phyloP scores from a whole-genome alignment of 1,140 invertebrate species.

The Tetramorium parvispinum region DNA sequence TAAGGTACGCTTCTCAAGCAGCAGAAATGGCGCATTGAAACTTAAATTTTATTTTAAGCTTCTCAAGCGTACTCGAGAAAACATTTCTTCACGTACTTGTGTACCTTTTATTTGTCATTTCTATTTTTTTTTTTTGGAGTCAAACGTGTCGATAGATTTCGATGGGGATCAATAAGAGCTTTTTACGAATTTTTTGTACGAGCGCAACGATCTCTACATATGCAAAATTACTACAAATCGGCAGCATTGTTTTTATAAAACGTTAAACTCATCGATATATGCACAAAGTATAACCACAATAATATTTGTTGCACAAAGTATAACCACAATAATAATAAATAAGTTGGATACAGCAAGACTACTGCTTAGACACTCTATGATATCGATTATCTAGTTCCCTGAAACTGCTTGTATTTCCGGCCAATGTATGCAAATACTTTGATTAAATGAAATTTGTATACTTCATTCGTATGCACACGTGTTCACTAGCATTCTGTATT shows the following conservation, averaged over 20 bases:
- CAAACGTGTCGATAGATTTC: neutral
- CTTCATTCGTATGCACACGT: neutral
- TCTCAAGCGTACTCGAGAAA: neutral
- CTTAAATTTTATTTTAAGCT: neutral
- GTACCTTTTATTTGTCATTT: neutral
- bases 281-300: neutral
- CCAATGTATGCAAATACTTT: conserved; percentile 25
- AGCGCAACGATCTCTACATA: neutral
- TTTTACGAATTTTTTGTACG: neutral
- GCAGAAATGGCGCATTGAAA: conserved; percentile 3
- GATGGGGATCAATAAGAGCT: neutral
- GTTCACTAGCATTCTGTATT: neutral
- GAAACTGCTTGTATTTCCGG: conserved; percentile 23
- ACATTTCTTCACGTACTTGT: neutral
- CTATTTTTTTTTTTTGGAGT: neutral
- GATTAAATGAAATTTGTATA: conserved; percentile 1
- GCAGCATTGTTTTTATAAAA: conserved; percentile 7
- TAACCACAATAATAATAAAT: conserved; percentile 13
- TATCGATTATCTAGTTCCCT: conserved; percentile 28
- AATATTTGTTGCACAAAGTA: neutral
- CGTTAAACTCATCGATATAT: neutral
- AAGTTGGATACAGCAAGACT: neutral
- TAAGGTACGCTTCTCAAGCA: neutral
- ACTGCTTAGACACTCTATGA: neutral
- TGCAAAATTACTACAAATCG: neutral